Base-by-base conservation (phyloP, 1,140 invertebrate genomes). In the Listronotus bonariensis region DNA sequence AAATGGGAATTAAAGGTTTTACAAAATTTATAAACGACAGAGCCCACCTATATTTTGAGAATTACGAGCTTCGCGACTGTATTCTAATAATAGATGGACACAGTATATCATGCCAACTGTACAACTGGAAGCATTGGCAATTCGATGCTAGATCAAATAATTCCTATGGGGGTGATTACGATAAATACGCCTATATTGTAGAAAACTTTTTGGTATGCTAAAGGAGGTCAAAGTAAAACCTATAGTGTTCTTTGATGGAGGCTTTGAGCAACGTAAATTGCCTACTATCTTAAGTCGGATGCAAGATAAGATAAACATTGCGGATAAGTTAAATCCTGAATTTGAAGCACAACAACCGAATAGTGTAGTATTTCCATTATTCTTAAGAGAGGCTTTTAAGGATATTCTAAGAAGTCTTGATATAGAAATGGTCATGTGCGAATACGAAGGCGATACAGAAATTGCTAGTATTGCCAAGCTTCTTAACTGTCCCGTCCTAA, bases 371-470 rank as follows among this genome's bases (percentile, higher is more conserved):
- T 89, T 91, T 71, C 91, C 91, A 1, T 72, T 89, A 40, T 77
- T 94, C 18, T 72, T 90, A 6, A 84, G 86, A 46, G 85, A 90
- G 71, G 84, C 90, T 0, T 93, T 96, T 71, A 84, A 83, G 51
- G 80, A 89, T 71, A 82, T 89, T 5, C 74, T 93, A 6, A 73
- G 71, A 11, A 83, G 89, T 61, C 81, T 90, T 68, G 80, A 84
- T 12, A 80, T 95, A 6, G 80, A 82, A 34, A 84, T 86, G 68
- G 85, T 86, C 17, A 83, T 89, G 54, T 90, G 90, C 74, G 84
- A 90, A 59, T 94, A 90, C 79, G 94, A 96, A 81, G 93, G 93
- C 36, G 95, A 97, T 78, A 85, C 88, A 66, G 88, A 93, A 73
- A 87, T 95, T 59, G 92, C 92, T 1, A 86, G 87, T 0, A 71